Evolutionary conservation across 2,797 vertebrate genomes (phyloP).

Genomic region (Sebastes kiyomatsui): DNA sequence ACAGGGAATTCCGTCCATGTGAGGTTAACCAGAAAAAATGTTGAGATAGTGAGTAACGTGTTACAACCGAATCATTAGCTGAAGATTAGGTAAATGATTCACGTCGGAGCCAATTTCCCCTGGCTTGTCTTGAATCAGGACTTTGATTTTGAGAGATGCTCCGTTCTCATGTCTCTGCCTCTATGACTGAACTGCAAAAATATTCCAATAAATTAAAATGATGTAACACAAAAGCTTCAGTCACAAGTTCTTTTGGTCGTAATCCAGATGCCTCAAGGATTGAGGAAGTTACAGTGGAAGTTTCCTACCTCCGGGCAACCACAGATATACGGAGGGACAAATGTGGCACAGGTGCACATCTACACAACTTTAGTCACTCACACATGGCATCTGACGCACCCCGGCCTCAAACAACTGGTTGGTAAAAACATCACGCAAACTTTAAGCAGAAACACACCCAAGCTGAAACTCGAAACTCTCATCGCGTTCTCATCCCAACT

Average conservation of each 20-base stretch:
- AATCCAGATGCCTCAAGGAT: conserved; percentile 16
- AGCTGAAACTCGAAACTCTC: too few relatives aligned
- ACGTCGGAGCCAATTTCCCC: background rate
- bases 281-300: conserved; percentile 18
- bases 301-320: conserved; percentile 32
- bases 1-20: background rate
- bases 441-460: too few relatives aligned
- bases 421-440: conserved; percentile 56
- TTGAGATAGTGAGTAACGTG: conserved; percentile 19
- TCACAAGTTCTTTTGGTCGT: background rate
- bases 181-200: background rate
- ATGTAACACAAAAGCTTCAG: background rate
- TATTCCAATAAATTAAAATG: background rate
- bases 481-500: too few relatives aligned
- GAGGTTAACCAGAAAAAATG: conserved; percentile 38
- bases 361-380: conserved; percentile 55
- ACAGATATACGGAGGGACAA: conserved; percentile 28
- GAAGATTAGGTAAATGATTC: conserved; percentile 22
- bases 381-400: conserved; percentile 61
- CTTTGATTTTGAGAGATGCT: background rate
- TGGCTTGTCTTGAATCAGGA: background rate
- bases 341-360: conserved; percentile 66
- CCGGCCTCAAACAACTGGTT: conserved; percentile 36
- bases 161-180: background rate
- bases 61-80: conserved; percentile 25